These are phyloP conservation scores for Prionace glauca DNA, from an alignment of 2,797 vertebrate species.

Conservation along the genomic window DNA sequence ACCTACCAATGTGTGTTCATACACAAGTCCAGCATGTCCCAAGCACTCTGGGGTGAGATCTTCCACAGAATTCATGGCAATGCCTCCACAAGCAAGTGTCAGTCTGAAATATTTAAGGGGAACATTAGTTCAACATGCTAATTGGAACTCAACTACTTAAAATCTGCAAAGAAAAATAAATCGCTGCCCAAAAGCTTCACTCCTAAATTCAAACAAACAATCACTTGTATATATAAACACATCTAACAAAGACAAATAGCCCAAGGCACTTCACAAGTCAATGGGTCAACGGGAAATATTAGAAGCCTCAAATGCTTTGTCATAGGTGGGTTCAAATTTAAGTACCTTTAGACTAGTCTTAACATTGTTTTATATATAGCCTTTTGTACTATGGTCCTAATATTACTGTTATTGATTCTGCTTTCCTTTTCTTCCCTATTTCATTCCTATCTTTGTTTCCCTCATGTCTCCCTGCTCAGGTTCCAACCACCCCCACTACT, in stretches of 20 bases:
- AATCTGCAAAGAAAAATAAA: too few relatives aligned
- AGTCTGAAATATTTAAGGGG: constrained; percentile 58
- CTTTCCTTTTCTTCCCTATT: too few relatives aligned
- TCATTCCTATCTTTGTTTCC: too few relatives aligned
- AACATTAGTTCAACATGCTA: not conserved
- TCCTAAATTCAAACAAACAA: not conserved
- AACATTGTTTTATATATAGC: too few relatives aligned
- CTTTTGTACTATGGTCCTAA: too few relatives aligned
- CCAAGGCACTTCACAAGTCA: not conserved
- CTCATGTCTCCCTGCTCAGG: too few relatives aligned
- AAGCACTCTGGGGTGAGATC: constrained; percentile 81
- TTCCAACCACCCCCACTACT: too few relatives aligned
- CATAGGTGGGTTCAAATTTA: not conserved
- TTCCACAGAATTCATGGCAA: constrained; percentile 90
- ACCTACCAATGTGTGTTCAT: constrained; percentile 87
- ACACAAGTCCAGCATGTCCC: constrained; percentile 83
- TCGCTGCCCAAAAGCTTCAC: not conserved
- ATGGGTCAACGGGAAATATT: not conserved
- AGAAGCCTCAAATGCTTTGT: not conserved
- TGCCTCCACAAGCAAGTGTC: constrained; percentile 83
- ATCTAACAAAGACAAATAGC: not conserved
- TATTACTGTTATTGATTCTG: too few relatives aligned
- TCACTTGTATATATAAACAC: not conserved
- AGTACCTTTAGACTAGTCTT: too few relatives aligned
- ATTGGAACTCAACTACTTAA: not conserved